Evolutionary conservation across 2,113 vertebrate genomes (phyloP), one percentile per base, ranked within the genome.

Genomic region (Perccottus glenii): DNA sequence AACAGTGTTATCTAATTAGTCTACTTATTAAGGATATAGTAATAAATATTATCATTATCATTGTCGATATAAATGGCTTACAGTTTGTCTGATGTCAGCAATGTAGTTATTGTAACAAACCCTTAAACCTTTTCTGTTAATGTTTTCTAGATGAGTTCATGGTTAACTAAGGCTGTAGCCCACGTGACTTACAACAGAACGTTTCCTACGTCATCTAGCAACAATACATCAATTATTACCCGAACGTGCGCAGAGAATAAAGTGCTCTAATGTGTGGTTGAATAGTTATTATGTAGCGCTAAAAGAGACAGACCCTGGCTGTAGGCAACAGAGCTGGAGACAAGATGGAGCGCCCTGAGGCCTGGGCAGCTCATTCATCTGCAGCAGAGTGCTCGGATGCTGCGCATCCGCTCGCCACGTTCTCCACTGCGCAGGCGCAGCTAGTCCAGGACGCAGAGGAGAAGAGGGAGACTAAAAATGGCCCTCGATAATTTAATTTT

Each of bases 401-500:
- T 85, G 82, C 77, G 84, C 82, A 77, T 83, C 68, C 69, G 78
- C 82, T 68, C 80, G 63, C 61, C 66, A 10, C 63, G 48, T 56
- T 55, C 53, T 60, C 71, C 48, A 86, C 85, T 82, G 87, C 87
- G 89, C 85, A 91, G 58, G 38, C 82, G 90, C 90, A 81, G 66
- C 16, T 61, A 35, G 73, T 79, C 70, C 83, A 62, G 84, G 66
- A 78, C 82, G 68, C 87, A 65, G 77, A 45, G 53, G 65, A 38
- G 67, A 63, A 61, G 78, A 63, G 62, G 14, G 43, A 78, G 50
- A 66, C 43, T n/a, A 65, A 83, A 91, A 90, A 98, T 98, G 96
- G 94, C 95, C 86, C 93, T 94, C 77, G 93, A 92, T 85, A 94
- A 93, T 89, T 91, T 96, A 67, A 93, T 96, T 73, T 92, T 96